These are phyloP conservation scores for Carlito syrichta DNA, from an alignment of 2,113 vertebrate species.

Conservation along the genomic window DNA sequence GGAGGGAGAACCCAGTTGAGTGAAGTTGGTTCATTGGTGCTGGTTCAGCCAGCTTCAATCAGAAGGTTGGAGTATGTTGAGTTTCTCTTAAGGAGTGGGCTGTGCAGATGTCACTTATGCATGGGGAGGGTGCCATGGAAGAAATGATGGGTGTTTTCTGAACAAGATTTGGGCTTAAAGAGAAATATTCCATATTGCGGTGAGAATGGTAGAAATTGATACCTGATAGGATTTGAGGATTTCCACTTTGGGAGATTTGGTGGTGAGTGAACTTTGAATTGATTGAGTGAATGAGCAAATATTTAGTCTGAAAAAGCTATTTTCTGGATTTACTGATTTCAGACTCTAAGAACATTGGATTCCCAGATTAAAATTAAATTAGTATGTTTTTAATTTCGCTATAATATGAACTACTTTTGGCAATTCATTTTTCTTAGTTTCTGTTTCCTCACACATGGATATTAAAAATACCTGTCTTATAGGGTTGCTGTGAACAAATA, in stretches of 20 bases:
- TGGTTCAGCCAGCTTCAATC: not conserved
- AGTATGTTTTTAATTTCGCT: not conserved
- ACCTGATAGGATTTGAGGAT: not conserved
- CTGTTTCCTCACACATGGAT: not conserved
- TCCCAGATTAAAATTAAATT: not conserved
- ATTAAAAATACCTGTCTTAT: not conserved
- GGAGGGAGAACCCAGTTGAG: not conserved
- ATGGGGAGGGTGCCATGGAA: not conserved
- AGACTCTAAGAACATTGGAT: not conserved
- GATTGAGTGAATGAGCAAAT: not conserved
- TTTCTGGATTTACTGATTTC: not conserved
- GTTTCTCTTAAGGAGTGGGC: not conserved
- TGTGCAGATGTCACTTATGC: not conserved
- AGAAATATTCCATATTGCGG: not conserved
- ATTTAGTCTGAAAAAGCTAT: not conserved
- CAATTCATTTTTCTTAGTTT: not conserved
- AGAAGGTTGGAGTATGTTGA: too few species aligned
- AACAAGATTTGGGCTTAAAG: not conserved
- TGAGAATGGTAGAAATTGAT: not conserved
- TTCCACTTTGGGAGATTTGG: not conserved
- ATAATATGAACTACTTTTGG: not conserved
- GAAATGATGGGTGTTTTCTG: not conserved
- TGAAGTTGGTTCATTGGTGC: not conserved
- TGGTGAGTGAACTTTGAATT: not conserved
- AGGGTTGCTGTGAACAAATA: not conserved